Evolutionary conservation across 2,113 vertebrate genomes (phyloP).

Genomic region (Ictidomys tridecemlineatus): DNA sequence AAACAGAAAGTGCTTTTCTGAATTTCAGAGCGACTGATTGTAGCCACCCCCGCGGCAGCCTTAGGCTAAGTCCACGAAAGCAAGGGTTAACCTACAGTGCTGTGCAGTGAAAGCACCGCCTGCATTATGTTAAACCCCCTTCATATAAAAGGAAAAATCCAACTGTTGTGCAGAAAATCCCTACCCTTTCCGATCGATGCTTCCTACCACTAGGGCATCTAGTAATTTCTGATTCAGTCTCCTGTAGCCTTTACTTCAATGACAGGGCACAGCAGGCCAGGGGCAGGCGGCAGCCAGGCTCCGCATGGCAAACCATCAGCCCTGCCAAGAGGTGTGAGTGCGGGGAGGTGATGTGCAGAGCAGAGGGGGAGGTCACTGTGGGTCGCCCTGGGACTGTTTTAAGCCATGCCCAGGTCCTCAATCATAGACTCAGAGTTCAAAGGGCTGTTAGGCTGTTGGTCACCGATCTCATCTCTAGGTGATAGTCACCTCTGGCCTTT

Average conservation of each 20-base stretch:
- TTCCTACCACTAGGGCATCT: conserved; percentile 89
- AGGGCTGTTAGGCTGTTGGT: conserved; percentile 86
- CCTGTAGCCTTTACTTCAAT: conserved; percentile 90
- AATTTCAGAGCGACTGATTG: conserved; percentile 42
- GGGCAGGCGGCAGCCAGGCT: conserved; percentile 77
- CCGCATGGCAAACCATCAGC: conserved; percentile 66
- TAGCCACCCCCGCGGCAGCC: conserved; percentile 44
- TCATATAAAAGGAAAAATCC: conserved; percentile 91
- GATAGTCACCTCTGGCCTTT: conserved; percentile 91
- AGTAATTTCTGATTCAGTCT: conserved; percentile 91
- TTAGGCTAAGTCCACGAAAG: conserved; percentile 75
- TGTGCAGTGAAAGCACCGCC: conserved; percentile 69
- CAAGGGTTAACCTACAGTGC: conserved; percentile 78
- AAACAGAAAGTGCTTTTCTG: conserved; percentile 55
- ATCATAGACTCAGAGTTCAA: conserved; percentile 90
- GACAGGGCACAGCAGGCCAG: conserved; percentile 92
- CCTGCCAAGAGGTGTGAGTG: conserved; percentile 23
- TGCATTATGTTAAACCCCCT: conserved; percentile 92
- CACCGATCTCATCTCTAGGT: conserved; percentile 90
- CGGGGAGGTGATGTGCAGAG: conserved; percentile 16
- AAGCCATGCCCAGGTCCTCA: conserved; percentile 86
- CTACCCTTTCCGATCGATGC: conserved; percentile 93
- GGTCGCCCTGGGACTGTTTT: conserved; percentile 75
- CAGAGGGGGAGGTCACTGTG: background rate
- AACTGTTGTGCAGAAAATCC: conserved; percentile 91